These are phyloP conservation scores for Pandemis corylana DNA, from an alignment of 2,888 invertebrate species.

Conservation along the genomic window DNA sequence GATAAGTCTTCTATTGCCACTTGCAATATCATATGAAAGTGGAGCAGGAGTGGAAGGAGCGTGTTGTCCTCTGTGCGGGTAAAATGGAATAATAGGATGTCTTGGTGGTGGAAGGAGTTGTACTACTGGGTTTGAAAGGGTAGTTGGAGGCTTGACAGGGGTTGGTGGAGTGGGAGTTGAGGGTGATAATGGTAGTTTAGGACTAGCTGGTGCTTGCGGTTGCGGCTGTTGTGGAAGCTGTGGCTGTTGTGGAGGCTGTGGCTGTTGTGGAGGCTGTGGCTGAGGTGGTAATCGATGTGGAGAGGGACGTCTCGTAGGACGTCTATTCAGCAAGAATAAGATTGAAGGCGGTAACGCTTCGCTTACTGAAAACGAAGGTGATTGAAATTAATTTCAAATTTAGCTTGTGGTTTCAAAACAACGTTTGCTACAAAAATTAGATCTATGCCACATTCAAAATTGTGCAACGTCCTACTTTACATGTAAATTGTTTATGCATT, in stretches of 20 bases:
- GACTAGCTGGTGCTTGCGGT: not conserved
- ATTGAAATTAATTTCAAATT: not conserved
- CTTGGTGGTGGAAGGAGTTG: not conserved
- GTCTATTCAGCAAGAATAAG: slow-evolving; percentile 17
- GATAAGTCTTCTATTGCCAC: slow-evolving; percentile 11
- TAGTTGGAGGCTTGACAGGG: not conserved
- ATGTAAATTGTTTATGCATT: too few species aligned
- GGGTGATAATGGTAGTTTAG: not conserved
- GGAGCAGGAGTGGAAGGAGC: not conserved
- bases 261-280: not conserved
- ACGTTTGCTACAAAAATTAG: too few species aligned
- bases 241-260: not conserved
- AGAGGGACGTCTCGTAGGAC: not conserved
- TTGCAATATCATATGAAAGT: slow-evolving; percentile 13
- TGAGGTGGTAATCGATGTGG: not conserved
- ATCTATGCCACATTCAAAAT: too few species aligned
- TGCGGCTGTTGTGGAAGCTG: not conserved
- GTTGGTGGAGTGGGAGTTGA: not conserved
- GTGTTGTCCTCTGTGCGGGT: not conserved
- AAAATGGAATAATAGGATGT: slow-evolving; percentile 1
- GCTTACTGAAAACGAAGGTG: slow-evolving; percentile 11
- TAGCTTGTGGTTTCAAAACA: too few species aligned
- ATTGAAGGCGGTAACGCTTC: slow-evolving; percentile 13
- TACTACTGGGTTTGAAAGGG: not conserved
- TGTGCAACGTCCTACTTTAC: too few species aligned